Base-by-base conservation (phyloP, 2,888 invertebrate genomes). In the Masnerella sp. region DNA sequence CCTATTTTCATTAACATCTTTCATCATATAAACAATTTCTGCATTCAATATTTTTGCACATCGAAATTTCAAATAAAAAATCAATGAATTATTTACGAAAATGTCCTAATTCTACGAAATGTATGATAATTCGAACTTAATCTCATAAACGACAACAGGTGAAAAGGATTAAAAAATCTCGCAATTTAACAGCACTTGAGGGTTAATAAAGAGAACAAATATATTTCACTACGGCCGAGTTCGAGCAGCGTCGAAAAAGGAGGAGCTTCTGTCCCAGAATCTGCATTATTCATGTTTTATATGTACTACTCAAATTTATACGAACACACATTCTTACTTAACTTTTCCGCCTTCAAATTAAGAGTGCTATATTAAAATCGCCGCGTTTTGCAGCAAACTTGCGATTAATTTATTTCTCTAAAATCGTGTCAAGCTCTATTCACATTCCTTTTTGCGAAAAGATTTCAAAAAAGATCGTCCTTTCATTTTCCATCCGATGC, bases 261-360 rank as follows among this genome's bases (percentile, higher is more conserved):
- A 43, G 14, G 22, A 56, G 12, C 18, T 30, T 3, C 15, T 18
- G 20, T 34, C 20, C 18, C 20, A 8, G 14, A 45, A 34, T 34
- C 11, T 36, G 14, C 45, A 52, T 64, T 52, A 64, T 64, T 64
- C 64, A 43, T 43, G 11, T 36, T 64, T 52, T 18, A 36, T 36
- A 12, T 25, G 32, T 42, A 20, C 20, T n/a, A 28, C 45, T 43
- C 17, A 25, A 52, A 43, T 64, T 52, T 51, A 52, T 25, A 34
- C 52, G 14, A 28, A 28, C 28, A 45, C 36, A 17, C 47, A 8
- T 38, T 51, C 17, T 43, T 54, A 34, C 14, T 45, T 36, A 52
- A 54, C 32, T 54, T 43, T 14, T 15, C 8, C 49, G 5, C 18
- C 11, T 43, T 34, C 22, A 40, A 42, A 62, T 62, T 42, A 62